These are phyloP conservation scores for Willowsia nigromaculata DNA, from an alignment of 2,888 invertebrate species.

Conservation along the genomic window DNA sequence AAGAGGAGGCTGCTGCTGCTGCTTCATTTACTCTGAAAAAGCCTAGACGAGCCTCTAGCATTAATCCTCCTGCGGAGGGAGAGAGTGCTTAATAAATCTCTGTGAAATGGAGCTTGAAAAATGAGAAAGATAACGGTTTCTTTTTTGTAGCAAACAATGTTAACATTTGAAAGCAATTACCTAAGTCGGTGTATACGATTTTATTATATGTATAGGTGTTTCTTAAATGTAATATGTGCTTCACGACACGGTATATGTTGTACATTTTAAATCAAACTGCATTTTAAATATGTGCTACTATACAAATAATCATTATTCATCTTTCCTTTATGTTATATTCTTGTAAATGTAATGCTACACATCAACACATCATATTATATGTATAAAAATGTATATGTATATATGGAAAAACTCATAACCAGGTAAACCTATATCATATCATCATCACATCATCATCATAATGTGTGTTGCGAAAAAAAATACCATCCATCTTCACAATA, in stretches of 20 bases:
- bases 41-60: conserved; percentile 52
- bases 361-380: too few species aligned
- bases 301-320: neutral
- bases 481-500: neutral
- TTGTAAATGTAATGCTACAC: neutral
- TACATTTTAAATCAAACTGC: neutral
- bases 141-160: conserved; percentile 28
- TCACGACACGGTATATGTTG: neutral
- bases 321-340: neutral
- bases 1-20: conserved; percentile 58
- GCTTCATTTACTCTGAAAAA: conserved; percentile 72
- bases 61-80: conserved; percentile 51
- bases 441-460: conserved; percentile 19
- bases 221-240: neutral
- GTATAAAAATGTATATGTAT: neutral
- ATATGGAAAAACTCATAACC: too few species aligned
- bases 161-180: neutral
- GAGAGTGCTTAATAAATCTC: conserved; percentile 39
- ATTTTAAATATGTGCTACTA: neutral
- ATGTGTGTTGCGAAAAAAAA: neutral
- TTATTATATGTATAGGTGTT: neutral
- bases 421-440: neutral
- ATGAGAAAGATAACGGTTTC: conserved; percentile 16
- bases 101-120: conserved; percentile 61
- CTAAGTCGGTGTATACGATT: neutral